A percentile compares a stretch with the other conserved stretches of the same genome.
Evolutionary conservation across 2,113 vertebrate species (phyloP).

Genomic region (Sander lucioperca): DNA sequence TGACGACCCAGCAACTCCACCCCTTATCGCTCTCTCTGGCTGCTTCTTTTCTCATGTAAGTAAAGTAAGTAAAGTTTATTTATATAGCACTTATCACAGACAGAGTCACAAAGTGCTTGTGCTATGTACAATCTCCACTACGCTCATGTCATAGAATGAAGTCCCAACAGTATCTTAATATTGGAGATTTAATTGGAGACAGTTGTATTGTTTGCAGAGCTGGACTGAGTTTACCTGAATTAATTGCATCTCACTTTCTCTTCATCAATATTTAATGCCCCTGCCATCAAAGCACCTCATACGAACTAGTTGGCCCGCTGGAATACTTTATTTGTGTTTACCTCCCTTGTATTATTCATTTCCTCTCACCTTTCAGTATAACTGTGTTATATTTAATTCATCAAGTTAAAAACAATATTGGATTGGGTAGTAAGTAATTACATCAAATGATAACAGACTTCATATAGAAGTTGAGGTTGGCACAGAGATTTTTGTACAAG

Average conservation of each 20-base stretch:
- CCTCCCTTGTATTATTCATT: constrained; percentile 28
- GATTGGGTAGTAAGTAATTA: constrained; percentile 4
- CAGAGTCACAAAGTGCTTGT: too few relatives aligned
- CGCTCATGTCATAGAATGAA: neutral
- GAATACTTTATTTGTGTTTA: constrained; percentile 35
- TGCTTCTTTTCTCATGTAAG: neutral
- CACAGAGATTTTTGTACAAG: neutral
- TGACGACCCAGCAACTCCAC: neutral
- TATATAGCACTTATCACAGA: too few relatives aligned
- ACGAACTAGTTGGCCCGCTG: neutral
- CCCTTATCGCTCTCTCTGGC: constrained; percentile 5
- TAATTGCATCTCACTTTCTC: constrained; percentile 26
- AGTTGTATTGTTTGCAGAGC: neutral
- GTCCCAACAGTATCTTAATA: neutral
- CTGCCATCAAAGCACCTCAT: constrained; percentile 8
- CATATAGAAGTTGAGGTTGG: neutral
- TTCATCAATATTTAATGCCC: constrained; percentile 52
- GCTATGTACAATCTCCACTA: neutral
- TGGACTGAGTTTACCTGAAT: neutral
- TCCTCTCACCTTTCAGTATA: constrained; percentile 3
- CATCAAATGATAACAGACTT: neutral
- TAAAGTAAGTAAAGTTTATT: too few relatives aligned
- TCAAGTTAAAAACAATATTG: constrained; percentile 14
- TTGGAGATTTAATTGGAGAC: neutral
- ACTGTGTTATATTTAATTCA: constrained; percentile 34